Evolutionary conservation across 2,888 invertebrate genomes (phyloP).

Genomic region (Aradus depressus): DNA sequence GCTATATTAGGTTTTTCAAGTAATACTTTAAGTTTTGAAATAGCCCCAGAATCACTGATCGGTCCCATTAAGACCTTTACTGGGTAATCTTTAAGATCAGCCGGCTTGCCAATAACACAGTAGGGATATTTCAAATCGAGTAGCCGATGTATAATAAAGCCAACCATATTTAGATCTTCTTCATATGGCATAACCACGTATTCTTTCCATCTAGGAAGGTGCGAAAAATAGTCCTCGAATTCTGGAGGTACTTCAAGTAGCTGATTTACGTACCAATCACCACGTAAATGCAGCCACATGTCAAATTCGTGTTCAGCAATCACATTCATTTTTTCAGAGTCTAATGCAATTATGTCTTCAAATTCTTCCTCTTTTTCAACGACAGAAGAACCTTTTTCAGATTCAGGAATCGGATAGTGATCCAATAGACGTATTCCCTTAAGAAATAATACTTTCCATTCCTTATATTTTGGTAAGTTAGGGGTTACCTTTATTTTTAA

Average conservation of each 20-base stretch:
- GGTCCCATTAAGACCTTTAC: constrained; percentile 40
- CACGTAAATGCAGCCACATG: constrained; percentile 44
- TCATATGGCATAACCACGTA: too few relatives aligned
- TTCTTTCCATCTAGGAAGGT: too few relatives aligned
- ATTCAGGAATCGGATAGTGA: background rate
- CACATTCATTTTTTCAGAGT: constrained; percentile 33
- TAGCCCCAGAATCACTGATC: constrained; percentile 39
- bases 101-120: constrained; percentile 36
- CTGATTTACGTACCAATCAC: constrained; percentile 45
- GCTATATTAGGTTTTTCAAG: constrained; percentile 39
- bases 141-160: constrained; percentile 44
- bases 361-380: background rate
- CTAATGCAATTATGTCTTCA: background rate
- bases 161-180: constrained; percentile 41
- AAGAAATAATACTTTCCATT: constrained; percentile 47
- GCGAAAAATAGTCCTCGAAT: too few relatives aligned
- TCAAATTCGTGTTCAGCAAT: constrained; percentile 46
- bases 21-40: constrained; percentile 39
- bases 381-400: background rate
- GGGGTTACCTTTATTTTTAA: constrained; percentile 39
- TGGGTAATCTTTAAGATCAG: constrained; percentile 38
- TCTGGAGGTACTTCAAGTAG: constrained; percentile 36
- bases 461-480: constrained; percentile 41
- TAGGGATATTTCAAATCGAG: constrained; percentile 42
- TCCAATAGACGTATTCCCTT: constrained; percentile 46